Evolutionary conservation across 2,888 invertebrate species (phyloP), one percentile per base, ranked within the genome.

Genomic region (Cerceris rybyensis): DNA sequence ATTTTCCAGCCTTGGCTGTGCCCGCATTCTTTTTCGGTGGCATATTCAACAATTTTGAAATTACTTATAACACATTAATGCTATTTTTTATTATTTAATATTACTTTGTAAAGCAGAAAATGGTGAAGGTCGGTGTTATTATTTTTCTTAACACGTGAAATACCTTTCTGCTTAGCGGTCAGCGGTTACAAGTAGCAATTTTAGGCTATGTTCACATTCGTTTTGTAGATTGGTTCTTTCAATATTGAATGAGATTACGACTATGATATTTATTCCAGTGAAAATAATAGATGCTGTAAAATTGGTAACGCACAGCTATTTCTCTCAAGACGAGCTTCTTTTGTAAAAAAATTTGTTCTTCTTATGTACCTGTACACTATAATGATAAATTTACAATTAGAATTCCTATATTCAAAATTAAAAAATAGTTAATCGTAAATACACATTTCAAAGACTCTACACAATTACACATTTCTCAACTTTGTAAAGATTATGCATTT

Each of bases 1-100:
- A 88, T 77, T 92, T 92, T 6, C 87, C 90, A 68, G 91, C 92
- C 83, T 93, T 93, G 8, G 90, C 93, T 68, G 93, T 93, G 69
- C 93, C 93, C 42, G 94, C 90, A 87, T 93, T 95, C 89, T 96
- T 96, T 93, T 96, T 96, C 0, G 96, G 96, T 54, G 96, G 95
- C 96, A 96, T 96, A 41, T 63, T 64, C 7, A 54, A 13, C 17
- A 41, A 64, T 64, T 16, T n/a, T 55, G 17, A 8, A 28, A 8
- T 43, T 42, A 7, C 39, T 46, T 16, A 46, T 8, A 54, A 43
- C 28, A 66, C 8, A 9, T 55, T 14, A 52, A 46, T 8, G 11
- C 11, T 46, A 4, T 46, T 46, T 11, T 11, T 8, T 46, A 46
- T 11, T 8, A 6, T 11, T 46, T 46, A 46, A 46, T 46, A 6